A percentile compares a stretch with the other conserved stretches of the same genome.
These are phyloP conservation scores for Notechis scutatus DNA, from an alignment of 2,113 vertebrate species.

Conservation along the genomic window DNA sequence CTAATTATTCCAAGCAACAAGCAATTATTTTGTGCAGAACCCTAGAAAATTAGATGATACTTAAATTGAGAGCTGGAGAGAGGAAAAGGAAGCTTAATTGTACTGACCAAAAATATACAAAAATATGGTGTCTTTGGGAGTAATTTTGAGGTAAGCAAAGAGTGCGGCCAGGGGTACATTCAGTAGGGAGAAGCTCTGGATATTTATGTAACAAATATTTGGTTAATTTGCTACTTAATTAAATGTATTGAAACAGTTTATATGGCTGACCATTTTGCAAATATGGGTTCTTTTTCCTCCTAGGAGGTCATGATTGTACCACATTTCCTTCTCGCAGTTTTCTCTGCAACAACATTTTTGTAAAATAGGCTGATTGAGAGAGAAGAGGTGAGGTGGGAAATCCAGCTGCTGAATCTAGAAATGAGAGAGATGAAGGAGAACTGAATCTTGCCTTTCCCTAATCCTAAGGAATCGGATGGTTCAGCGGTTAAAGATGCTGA, in stretches of 20 bases:
- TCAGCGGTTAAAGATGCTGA: background rate
- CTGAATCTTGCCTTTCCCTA: background rate
- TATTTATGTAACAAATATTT: background rate
- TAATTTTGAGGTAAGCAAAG: background rate
- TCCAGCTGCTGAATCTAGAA: background rate
- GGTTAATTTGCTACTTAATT: background rate
- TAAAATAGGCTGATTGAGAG: background rate
- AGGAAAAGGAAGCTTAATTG: slow-evolving; percentile 16
- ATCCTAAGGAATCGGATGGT: background rate
- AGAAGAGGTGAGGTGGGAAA: background rate
- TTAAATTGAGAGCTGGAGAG: slow-evolving; percentile 45
- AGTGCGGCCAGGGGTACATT: background rate
- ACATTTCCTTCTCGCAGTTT: background rate
- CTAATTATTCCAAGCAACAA: slow-evolving; percentile 36
- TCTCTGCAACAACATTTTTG: background rate
- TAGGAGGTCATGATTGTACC: background rate
- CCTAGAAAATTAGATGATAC: slow-evolving; percentile 47
- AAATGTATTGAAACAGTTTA: background rate
- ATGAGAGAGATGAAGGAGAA: background rate
- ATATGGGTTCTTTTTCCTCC: background rate
- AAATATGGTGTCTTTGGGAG: background rate
- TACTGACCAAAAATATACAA: background rate
- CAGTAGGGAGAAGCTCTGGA: background rate
- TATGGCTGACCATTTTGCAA: background rate
- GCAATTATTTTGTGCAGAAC: slow-evolving; percentile 51